Evolutionary conservation across 2,113 vertebrate species (phyloP), one percentile per base, ranked within the genome.

Genomic region (Hippocampus guttulatus): DNA sequence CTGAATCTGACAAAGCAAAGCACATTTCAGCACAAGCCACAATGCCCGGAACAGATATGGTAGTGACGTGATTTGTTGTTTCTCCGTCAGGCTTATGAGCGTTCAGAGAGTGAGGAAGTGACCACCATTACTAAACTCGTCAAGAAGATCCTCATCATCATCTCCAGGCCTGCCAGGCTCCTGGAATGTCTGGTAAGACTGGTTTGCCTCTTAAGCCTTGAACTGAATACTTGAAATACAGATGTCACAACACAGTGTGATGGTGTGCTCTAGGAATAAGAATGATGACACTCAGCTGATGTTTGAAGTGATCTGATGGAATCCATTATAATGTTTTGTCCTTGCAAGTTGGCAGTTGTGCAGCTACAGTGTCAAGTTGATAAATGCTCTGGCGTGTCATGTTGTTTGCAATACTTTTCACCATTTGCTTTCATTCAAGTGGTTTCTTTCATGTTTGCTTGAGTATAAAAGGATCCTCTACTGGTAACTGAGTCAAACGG

Each of bases 31-130:
- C 63, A 52, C 49, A 64, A 65, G 61, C 55, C 57, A 21, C 27
- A 11, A 70, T 25, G 25, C 27, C 49, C 69, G 21, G 80, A 58
- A 33, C 80, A 74, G 77, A 72, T 61, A 70, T 73, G 67, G 38
- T 43, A 58, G 14, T 65, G 57, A 73, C 64, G 78, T 76, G 33
- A 81, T 81, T 33, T 77, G 61, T 84, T 21, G 33, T 70, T 63
- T 64, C 11, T 63, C 18, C 1, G 43, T 74, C 82, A 98, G 96
- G 96, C 96, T 0, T 95, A 94, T 0, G 94, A 97, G 71, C 94
- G 96, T 10, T 97, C 96, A 0, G 96, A 97, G 87, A 97, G 96
- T 0, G 94, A 95, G 75, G 96, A 97, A 77, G 94, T 98, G 27
- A 85, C 92, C 79, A 91, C 96, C 78, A 94, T 98, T 0, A 91